Evolutionary conservation across 2,113 vertebrate species (phyloP), one percentile per base, ranked within the genome.

Genomic region (Silurus glanis): DNA sequence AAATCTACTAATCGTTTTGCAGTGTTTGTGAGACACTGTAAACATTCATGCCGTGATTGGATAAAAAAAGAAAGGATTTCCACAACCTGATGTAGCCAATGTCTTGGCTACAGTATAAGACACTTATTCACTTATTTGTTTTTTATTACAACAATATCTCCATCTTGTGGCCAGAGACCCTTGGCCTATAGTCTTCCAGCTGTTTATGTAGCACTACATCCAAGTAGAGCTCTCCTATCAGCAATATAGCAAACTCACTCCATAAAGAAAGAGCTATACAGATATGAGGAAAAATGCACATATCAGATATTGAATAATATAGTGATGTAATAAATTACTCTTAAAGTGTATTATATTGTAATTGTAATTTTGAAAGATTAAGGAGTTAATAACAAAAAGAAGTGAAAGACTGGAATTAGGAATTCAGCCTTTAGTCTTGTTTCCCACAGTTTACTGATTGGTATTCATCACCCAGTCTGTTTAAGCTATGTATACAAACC

Each of bases 81-180:
- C 6, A 1, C 23, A 55, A 21, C 56, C 9, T 25, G 9, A 59
- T 49, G 47, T 1, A 13, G 67, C 66, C 55, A 25, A 10, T 28
- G 25, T 17, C 16, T 53, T 56, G 28, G 23, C 64, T 9, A 53
- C 14, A 19, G 19, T 78, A 64, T 59, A 28, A 45, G 37, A 28
- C 4, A 62, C 61, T 53, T 59, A 9, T 72, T 85, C 16, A 23
- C 45, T 61, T 37, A 37, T 37, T 37, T 37, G 37, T 37, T 37
- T 37, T 83, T 74, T 82, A 67, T 88, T 85, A 87, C 59, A 85
- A 81, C 89, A 90, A 88, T 56, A 85, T 13, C 89, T 87, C 89
- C 89, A 90, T 80, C 89, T 90, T 87, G 89, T 90, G 89, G 89
- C 69, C 83, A 85, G 67, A 67, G 45, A 69, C 74, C 76, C 5